Conservation (phyloP, 37 sponge, comb jelly and placozoan species). For the Halisarca cf. caerulea region DNA sequence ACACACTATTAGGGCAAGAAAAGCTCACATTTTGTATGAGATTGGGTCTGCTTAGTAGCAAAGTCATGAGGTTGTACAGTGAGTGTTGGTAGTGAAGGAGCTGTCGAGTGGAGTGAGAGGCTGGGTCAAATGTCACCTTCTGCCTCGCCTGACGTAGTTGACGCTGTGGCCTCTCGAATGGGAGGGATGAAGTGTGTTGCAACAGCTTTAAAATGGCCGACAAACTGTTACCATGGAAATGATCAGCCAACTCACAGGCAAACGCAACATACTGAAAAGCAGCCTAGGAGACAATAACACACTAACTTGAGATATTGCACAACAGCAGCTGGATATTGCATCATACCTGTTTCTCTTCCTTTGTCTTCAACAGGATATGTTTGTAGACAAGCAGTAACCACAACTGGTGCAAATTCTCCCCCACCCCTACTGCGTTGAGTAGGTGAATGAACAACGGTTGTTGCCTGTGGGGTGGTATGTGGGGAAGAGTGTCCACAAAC, state of each 20-base stretch:
- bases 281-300: neutral
- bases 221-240: neutral
- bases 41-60: neutral
- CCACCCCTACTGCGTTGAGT: conserved; percentile 59
- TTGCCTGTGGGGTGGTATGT: conserved; percentile 90
- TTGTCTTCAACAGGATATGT: conserved; percentile 27
- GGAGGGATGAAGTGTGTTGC: conserved; percentile 43
- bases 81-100: conserved; percentile 62
- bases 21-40: neutral
- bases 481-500: conserved; percentile 92
- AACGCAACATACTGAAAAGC: neutral
- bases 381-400: conserved; percentile 61
- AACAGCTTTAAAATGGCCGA: conserved; percentile 41
- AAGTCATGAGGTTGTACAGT: conserved; percentile 18
- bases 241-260: neutral
- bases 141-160: neutral
- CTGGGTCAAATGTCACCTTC: conserved; percentile 45
- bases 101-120: conserved; percentile 51
- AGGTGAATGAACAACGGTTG: conserved; percentile 82
- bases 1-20: no score
- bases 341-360: conserved; percentile 9
- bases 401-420: conserved; percentile 56
- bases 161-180: conserved; percentile 56
- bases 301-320: no score
- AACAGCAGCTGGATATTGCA: neutral